Evolutionary conservation across 2,888 invertebrate genomes (phyloP).

Genomic region (Drosophila planitibia): DNA sequence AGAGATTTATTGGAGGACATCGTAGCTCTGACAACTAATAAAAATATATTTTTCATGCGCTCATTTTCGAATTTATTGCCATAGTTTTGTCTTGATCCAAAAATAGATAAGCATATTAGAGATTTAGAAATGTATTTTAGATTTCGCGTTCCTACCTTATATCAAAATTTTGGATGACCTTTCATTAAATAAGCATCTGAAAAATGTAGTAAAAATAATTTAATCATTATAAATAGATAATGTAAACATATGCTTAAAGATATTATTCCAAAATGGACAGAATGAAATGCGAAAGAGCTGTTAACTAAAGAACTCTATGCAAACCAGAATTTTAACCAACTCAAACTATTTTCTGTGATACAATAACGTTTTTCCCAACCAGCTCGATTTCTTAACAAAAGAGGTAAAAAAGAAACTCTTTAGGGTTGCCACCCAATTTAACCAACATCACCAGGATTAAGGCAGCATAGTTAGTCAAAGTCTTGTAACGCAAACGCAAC

Average conservation of each 20-base stretch:
- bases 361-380: not conserved
- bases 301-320: not conserved
- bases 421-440: constrained; percentile 34
- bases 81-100: not conserved
- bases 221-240: not conserved
- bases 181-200: not conserved
- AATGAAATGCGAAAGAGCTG: not conserved
- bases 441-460: constrained; percentile 19
- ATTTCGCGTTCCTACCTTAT: not conserved
- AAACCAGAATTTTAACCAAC: not conserved
- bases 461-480: constrained; percentile 43
- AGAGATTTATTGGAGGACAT: not conserved
- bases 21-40: not conserved
- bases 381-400: not conserved
- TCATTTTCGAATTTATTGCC: not conserved
- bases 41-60: not conserved
- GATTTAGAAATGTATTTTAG: not conserved
- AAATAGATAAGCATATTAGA: not conserved
- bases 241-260: not conserved
- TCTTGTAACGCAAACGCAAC: constrained; percentile 1
- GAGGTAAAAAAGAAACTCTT: not conserved
- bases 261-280: not conserved
- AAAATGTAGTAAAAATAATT: not conserved
- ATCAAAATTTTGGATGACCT: not conserved
- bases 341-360: not conserved